These are phyloP conservation scores for Pantala flavescens DNA, from an alignment of 1,140 invertebrate genomes.

Conservation along the genomic window DNA sequence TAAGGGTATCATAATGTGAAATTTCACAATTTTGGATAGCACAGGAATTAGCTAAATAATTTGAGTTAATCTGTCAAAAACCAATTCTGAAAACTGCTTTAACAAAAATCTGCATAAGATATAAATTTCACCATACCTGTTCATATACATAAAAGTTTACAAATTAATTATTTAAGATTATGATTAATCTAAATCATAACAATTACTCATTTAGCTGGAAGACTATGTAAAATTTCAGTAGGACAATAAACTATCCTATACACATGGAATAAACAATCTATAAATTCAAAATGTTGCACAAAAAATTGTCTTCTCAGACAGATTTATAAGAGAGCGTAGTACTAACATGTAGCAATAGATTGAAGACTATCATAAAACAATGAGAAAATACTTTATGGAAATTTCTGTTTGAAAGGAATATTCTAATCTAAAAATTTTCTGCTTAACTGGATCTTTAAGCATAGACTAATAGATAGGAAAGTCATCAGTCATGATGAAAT, in stretches of 20 bases:
- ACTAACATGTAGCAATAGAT: neutral
- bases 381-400: neutral
- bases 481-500: neutral
- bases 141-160: too few species aligned
- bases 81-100: too few species aligned
- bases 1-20: too few species aligned
- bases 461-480: neutral
- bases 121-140: too few species aligned
- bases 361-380: neutral
- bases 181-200: too few species aligned
- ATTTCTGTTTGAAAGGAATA: neutral
- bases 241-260: neutral
- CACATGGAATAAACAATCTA: neutral
- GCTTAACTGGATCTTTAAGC: neutral
- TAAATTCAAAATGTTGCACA: neutral
- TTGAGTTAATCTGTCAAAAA: too few species aligned
- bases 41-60: too few species aligned
- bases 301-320: neutral
- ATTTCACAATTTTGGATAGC: too few species aligned
- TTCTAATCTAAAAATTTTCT: neutral
- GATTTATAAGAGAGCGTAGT: neutral
- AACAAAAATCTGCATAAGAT: too few species aligned
- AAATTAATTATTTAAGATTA: too few species aligned
- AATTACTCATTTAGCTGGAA: neutral
- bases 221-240: neutral